Conservation (phyloP, 2,797 vertebrate species). For the Trichosurus vulpecula region DNA sequence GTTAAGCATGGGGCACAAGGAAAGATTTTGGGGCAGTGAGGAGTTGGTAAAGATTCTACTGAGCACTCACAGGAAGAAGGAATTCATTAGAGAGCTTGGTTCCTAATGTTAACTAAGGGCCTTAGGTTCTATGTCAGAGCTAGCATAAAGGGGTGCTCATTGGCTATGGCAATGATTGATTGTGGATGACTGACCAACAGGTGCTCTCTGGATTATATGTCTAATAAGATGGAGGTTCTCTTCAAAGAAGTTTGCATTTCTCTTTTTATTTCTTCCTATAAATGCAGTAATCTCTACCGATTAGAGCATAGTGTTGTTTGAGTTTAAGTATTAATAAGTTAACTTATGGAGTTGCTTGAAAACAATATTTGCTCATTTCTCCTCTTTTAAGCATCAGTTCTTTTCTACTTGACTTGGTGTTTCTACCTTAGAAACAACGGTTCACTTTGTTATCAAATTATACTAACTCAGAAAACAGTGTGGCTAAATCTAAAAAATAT, state of each 20-base stretch:
- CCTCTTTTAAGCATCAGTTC: constrained; percentile 14
- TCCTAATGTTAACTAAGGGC: not conserved
- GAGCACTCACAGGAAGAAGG: not conserved
- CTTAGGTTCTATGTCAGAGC: not conserved
- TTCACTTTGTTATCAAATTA: constrained; percentile 27
- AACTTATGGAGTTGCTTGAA: not conserved
- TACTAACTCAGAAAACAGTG: not conserved
- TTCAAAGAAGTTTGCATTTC: not conserved
- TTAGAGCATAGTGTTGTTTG: constrained; percentile 10
- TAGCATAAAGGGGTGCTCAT: not conserved
- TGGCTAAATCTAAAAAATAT: constrained; percentile 28
- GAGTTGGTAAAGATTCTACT: not conserved
- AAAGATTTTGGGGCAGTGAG: not conserved
- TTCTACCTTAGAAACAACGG: constrained; percentile 13
- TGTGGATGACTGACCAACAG: not conserved
- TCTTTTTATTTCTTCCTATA: no score
- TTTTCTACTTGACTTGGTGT: constrained; percentile 9
- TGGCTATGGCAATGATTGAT: not conserved
- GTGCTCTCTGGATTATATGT: not conserved
- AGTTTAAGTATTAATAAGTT: constrained; percentile 31
- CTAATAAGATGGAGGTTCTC: not conserved
- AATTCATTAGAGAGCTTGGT: not conserved
- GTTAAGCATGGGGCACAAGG: not conserved
- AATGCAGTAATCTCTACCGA: no score
- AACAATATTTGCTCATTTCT: not conserved